Evolutionary conservation across 2,888 invertebrate genomes (phyloP).

Genomic region (Molorchus minor): DNA sequence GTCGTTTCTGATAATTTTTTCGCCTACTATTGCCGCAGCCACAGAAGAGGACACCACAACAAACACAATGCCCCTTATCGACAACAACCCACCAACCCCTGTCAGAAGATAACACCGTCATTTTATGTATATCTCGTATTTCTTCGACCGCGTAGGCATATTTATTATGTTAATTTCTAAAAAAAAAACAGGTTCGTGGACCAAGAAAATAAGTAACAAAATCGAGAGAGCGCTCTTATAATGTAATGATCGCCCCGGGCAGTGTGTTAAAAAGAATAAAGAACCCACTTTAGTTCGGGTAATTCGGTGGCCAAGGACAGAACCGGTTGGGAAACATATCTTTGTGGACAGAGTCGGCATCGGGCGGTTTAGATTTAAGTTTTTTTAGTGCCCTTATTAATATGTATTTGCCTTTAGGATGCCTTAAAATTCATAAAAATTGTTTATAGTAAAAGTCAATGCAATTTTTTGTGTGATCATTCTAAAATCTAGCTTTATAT

Average conservation of each 20-base stretch:
- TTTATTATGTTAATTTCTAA: conserved; percentile 20
- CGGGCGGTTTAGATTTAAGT: too few species aligned
- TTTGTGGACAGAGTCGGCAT: too few species aligned
- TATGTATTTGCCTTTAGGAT: too few species aligned
- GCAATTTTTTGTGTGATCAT: too few species aligned
- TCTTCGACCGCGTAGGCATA: conserved; percentile 3
- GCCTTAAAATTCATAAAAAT: too few species aligned
- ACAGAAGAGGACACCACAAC: too few species aligned
- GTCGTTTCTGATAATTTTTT: too few species aligned
- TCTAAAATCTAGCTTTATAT: too few species aligned
- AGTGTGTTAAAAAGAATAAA: conserved; percentile 31
- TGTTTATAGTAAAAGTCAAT: too few species aligned
- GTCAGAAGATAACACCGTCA: not conserved
- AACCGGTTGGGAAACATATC: conserved; percentile 27
- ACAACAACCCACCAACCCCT: not conserved
- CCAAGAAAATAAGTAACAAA: not conserved
- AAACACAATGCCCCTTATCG: too few species aligned
- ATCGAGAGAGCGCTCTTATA: conserved; percentile 9
- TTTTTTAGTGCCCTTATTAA: too few species aligned
- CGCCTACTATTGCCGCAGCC: too few species aligned
- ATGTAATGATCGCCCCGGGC: conserved; percentile 21
- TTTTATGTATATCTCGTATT: conserved; percentile 1
- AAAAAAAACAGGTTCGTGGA: conserved; percentile 7
- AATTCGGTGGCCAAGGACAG: conserved; percentile 34
- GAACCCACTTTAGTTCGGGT: conserved; percentile 30